Base-by-base conservation (phyloP, 2,888 invertebrate species). In the Meteorus cinctellus region DNA sequence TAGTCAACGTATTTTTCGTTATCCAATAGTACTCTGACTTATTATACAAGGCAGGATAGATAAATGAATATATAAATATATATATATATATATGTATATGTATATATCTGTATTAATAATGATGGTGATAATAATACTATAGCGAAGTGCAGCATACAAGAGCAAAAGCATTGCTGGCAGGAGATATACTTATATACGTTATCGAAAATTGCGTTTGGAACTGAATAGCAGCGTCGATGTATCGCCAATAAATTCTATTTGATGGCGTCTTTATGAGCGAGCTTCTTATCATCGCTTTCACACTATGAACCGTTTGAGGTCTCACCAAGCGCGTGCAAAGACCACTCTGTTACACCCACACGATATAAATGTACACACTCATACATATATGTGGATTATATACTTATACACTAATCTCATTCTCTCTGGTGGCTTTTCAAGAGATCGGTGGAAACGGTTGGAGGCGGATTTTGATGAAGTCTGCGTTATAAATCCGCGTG, bases 181-280 rank as follows among this genome's bases (percentile, higher is more conserved):
- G n/a, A 55, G 10, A 55, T 55, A 55, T 19, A 55, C 19, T 19
- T 55, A 55, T 55, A 69, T 69, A 59, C 36, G 59, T 69, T 68
- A 69, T 55, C 55, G 59, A 69, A 69, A 69, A 69, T 69, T 69
- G 69, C 69, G 51, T 59, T 59, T 24, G 59, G 59, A 55, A 59
- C 69, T 69, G 36, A 69, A 69, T 69, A 69, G 55, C 34, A 14
- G 12, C 24, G 36, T 59, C 59, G 69, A 69, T 31, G 69, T 69
- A 69, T 69, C 69, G 59, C 19, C 69, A 12, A 69, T 69, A 69
- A 69, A 69, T 69, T 69, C 59, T 55, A 69, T 69, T 69, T 69
- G 69, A 69, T 69, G 69, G 69, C 59, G 55, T 59, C 69, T 69
- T 69, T 69, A 69, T 59, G 69, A 69, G 69, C 59, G 34, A 59